Conservation (phyloP, 1,140 invertebrate genomes). For the Aphis craccivora region DNA sequence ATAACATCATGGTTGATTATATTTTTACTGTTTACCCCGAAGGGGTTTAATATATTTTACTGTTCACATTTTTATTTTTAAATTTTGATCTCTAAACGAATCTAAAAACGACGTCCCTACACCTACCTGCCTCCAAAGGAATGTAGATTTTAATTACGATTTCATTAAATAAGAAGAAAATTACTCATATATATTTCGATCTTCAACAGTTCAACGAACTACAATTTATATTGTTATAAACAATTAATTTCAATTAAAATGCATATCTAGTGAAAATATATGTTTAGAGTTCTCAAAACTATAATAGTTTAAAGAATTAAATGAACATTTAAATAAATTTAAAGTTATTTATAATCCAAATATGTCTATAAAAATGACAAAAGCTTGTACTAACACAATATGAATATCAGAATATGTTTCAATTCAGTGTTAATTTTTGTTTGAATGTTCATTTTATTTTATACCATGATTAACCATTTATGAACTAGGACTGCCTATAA, state of each 20-base stretch:
- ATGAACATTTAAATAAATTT: not conserved
- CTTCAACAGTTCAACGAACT: not conserved
- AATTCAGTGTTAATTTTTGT: not conserved
- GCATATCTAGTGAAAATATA: too few species aligned
- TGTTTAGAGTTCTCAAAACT: not conserved
- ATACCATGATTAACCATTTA: not conserved
- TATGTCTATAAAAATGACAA: not conserved
- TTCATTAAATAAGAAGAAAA: not conserved
- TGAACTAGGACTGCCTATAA: not conserved
- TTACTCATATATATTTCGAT: not conserved
- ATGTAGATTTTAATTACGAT: not conserved
- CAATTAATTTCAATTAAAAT: not conserved
- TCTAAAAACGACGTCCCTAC: not conserved
- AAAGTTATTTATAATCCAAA: not conserved
- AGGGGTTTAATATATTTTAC: not conserved
- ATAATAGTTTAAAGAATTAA: not conserved
- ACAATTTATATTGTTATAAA: not conserved
- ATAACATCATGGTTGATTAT: slow-evolving; percentile 17
- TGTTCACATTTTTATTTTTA: not conserved
- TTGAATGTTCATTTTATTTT: not conserved
- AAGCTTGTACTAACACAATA: not conserved
- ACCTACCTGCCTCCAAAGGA: not conserved
- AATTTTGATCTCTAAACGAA: not conserved
- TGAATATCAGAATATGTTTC: not conserved
- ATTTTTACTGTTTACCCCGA: not conserved